Percentiles rank a stretch among this genome's conserved stretches.
phyloP scores from a whole-genome alignment of 2,797 vertebrate species.

The Fringilla coelebs region DNA sequence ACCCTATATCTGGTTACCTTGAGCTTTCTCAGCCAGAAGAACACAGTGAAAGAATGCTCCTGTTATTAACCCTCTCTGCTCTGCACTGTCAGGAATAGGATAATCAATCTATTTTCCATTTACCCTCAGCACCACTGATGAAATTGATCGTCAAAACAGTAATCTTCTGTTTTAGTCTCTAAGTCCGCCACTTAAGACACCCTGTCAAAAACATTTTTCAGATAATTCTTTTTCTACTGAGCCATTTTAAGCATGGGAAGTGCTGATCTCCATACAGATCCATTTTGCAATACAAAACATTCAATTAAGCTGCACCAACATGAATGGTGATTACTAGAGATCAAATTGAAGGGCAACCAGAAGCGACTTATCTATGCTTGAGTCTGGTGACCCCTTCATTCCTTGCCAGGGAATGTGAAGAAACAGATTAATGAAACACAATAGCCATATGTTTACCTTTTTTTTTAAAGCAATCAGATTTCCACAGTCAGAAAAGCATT shows the following conservation, averaged over 20 bases:
- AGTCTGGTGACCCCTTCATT: constrained; percentile 6
- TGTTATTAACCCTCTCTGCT: neutral
- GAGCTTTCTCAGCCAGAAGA: neutral
- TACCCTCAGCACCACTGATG: neutral
- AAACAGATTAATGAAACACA: constrained; percentile 66
- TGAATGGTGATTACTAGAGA: constrained; percentile 55
- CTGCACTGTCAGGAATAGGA: neutral
- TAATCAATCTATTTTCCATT: neutral
- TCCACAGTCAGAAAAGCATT: constrained; percentile 34
- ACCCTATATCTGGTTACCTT: neutral
- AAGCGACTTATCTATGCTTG: neutral
- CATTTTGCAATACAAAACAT: constrained; percentile 41
- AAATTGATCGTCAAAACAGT: neutral
- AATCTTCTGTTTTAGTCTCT: neutral
- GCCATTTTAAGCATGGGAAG: neutral
- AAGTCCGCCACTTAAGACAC: neutral
- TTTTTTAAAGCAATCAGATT: constrained; percentile 11
- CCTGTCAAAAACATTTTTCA: neutral
- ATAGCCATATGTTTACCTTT: constrained; percentile 31
- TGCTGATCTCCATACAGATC: neutral
- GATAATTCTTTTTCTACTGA: neutral
- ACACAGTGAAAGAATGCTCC: neutral
- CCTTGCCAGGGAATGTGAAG: constrained; percentile 45
- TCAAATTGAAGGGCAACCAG: constrained; percentile 31
- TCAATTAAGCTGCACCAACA: constrained; percentile 65